Conservation (phyloP, 2,797 vertebrate species). For the Sebastes hopkinsi region DNA sequence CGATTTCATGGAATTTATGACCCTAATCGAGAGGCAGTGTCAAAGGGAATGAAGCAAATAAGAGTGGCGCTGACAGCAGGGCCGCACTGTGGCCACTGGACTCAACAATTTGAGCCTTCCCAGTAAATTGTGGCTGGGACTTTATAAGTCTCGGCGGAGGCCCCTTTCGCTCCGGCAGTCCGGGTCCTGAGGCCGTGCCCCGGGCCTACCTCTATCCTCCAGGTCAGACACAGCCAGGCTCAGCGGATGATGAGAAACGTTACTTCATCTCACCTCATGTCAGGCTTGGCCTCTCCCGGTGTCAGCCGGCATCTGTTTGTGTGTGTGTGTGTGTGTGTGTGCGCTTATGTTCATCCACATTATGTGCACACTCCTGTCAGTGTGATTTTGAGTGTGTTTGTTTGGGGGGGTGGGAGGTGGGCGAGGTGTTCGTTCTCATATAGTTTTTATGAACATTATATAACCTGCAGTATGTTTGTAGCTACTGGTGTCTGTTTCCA, state of each 20-base stretch:
- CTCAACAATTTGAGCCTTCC: conserved; percentile 58
- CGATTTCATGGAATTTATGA: conserved; percentile 79
- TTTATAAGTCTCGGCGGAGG: conserved; percentile 68
- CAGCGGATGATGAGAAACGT: conserved; percentile 68
- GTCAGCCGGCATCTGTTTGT: conserved; percentile 13
- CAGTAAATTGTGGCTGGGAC: conserved; percentile 64
- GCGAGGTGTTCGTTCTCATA: conserved; percentile 31
- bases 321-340: conserved; percentile 14
- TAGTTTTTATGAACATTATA: conserved; percentile 66
- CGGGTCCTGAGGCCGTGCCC: conserved; percentile 57
- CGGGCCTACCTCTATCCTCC: conserved; percentile 59
- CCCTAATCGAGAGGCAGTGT: conserved; percentile 77
- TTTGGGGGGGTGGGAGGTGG: not conserved
- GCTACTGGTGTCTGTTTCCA: conserved; percentile 40
- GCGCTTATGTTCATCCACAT: not conserved
- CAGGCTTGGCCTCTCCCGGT: conserved; percentile 38
- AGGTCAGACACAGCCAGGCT: conserved; percentile 58
- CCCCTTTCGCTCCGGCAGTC: conserved; percentile 33
- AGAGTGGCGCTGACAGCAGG: conserved; percentile 65
- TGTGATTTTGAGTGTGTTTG: conserved; percentile 42
- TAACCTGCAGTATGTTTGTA: conserved; percentile 55
- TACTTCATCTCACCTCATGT: conserved; percentile 69
- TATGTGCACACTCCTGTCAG: conserved; percentile 24
- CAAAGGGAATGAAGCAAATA: conserved; percentile 74
- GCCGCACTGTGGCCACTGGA: conserved; percentile 47